Evolutionary conservation across 1,140 invertebrate species (phyloP).

Genomic region (Drosophila mauritiana): DNA sequence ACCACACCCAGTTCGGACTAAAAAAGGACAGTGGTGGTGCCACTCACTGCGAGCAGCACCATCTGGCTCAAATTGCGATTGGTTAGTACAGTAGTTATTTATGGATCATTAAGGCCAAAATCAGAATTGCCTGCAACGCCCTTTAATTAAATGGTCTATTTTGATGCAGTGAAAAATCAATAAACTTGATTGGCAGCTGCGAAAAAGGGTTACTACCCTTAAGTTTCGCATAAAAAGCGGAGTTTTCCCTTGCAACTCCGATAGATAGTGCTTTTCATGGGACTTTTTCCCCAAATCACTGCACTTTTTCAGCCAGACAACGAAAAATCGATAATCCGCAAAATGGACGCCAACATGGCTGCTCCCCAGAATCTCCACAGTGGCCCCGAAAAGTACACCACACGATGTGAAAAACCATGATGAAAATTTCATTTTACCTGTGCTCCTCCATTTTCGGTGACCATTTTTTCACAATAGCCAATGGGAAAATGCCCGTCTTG

Average conservation of each 20-base stretch:
- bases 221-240: neutral
- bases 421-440: slow-evolving; percentile 66
- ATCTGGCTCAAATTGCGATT: slow-evolving; percentile 23
- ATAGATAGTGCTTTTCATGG: neutral
- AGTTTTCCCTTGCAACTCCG: neutral
- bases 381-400: slow-evolving; percentile 37
- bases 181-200: slow-evolving; percentile 22
- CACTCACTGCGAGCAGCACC: slow-evolving; percentile 3
- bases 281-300: slow-evolving; percentile 27
- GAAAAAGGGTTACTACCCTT: slow-evolving; percentile 20
- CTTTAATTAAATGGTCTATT: slow-evolving; percentile 17
- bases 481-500: slow-evolving; percentile 33
- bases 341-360: slow-evolving; percentile 84
- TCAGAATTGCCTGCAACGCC: slow-evolving; percentile 42
- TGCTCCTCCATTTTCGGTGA: slow-evolving; percentile 84
- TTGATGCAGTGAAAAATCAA: slow-evolving; percentile 60
- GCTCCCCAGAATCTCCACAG: slow-evolving; percentile 43
- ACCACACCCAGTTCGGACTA: slow-evolving; percentile 69
- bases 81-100: slow-evolving; percentile 36
- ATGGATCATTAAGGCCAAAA: slow-evolving; percentile 34
- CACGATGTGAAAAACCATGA: slow-evolving; percentile 24
- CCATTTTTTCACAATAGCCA: slow-evolving; percentile 64
- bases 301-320: slow-evolving; percentile 61
- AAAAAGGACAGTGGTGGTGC: slow-evolving; percentile 14
- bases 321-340: slow-evolving; percentile 80